Base-by-base conservation (phyloP, 30 jellyfish, hydroid and myxozoan species). In the Cassiopea xamachana region DNA sequence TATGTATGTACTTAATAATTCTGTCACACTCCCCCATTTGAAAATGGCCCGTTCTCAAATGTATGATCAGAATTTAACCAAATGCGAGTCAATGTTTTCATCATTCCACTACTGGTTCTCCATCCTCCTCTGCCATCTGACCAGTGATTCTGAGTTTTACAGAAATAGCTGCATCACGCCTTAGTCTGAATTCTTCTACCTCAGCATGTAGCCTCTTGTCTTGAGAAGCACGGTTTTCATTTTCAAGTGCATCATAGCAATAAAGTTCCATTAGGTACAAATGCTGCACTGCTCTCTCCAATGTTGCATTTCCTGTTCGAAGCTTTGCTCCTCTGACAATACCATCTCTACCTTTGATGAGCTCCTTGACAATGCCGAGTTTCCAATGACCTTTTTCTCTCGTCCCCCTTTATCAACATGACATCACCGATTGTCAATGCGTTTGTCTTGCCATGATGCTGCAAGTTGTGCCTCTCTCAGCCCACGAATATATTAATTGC, bases 391-490 rank as follows among this genome's bases (percentile, higher is more conserved):
- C 89, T 58, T 81, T 55, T 81, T 81, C 60, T 81, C 46, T 81
- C 17, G 4, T 81, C 89, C 44, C 89, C 89, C 69, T 81, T 81
- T 51, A 81, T 59, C 59, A 81, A 4, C 64, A 81, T 46, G 27
- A 81, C 89, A 81, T 81, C 89, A 2, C 89, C 89, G 45, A 81
- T n/a, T 14, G 9, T 73, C 45, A 73, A 5, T 3, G 19, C 44
- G 48, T 46, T 49, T 79, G 44, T 73, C 81, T 75, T 87, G 19
- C 77, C 90, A 48, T 71, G 78, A 74, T 87, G 96, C 58, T 79
- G 58, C 60, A 87, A 51, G 80, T 85, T 81, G 69, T 92, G 98
- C 64, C 96, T 92, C 96, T 47, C 98, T 60, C 13, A 92, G 93
- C 19, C 85, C 85, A 14, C 75, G 45, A 49, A 92, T 46, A 62